phyloP scores from a whole-genome alignment of 1,140 invertebrate species.

The Lamellibrachia luymesi region DNA sequence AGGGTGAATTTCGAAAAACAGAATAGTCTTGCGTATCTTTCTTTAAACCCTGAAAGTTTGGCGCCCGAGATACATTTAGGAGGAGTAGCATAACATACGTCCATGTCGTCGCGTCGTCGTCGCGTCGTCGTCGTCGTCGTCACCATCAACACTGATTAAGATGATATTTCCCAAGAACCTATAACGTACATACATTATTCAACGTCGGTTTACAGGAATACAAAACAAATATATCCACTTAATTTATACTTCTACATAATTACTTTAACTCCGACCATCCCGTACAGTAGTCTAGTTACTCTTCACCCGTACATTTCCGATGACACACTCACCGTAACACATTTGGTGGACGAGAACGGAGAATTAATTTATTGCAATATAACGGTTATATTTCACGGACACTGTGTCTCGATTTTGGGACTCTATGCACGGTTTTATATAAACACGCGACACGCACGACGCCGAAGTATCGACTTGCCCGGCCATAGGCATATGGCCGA shows the following conservation, averaged over 20 bases:
- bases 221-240: too few relatives aligned
- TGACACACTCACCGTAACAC: background rate
- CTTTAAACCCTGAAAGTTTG: too few relatives aligned
- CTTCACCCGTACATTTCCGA: background rate
- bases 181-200: too few relatives aligned
- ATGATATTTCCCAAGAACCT: too few relatives aligned
- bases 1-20: too few relatives aligned
- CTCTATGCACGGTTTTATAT: background rate
- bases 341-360: background rate
- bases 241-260: too few relatives aligned
- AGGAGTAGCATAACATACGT: too few relatives aligned
- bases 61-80: too few relatives aligned
- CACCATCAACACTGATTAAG: too few relatives aligned
- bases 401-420: background rate
- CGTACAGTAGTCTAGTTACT: background rate
- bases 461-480: background rate
- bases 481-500: background rate
- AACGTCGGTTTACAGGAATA: too few relatives aligned
- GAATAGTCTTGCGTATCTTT: too few relatives aligned
- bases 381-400: background rate
- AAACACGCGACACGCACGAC: background rate
- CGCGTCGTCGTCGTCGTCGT: background rate
- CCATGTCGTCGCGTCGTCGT: background rate
- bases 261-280: background rate
- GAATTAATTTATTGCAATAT: background rate